These are phyloP conservation scores for Tetrax tetrax DNA, from an alignment of 2,113 vertebrate genomes.

Conservation along the genomic window DNA sequence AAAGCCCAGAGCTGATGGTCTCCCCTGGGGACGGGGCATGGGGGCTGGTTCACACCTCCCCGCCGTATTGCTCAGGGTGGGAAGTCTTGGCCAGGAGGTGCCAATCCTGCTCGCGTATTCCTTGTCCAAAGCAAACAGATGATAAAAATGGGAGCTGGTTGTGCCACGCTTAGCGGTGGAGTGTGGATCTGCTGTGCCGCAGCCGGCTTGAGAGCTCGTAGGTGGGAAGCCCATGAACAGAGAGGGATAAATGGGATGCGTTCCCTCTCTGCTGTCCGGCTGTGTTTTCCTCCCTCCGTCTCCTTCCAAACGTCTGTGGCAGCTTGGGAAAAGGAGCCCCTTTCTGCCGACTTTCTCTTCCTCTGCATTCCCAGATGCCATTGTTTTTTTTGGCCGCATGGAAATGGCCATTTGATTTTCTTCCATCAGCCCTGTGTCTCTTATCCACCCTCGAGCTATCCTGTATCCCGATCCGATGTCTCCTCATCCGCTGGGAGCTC, in stretches of 20 bases:
- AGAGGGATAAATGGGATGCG: not conserved
- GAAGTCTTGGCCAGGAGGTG: not conserved
- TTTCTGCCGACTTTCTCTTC: not conserved
- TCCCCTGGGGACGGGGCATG: not conserved
- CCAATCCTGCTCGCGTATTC: not conserved
- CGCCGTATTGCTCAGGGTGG: fast-evolving
- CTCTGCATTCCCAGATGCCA: not conserved
- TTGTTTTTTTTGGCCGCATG: not conserved
- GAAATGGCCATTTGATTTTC: not conserved
- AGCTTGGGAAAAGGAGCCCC: not conserved
- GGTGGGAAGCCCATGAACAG: not conserved
- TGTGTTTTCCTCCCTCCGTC: not conserved
- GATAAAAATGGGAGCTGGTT: not conserved
- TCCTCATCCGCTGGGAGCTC: not conserved
- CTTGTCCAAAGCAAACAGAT: not conserved
- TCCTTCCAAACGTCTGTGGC: not conserved
- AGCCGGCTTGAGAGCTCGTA: not conserved
- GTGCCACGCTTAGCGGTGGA: not conserved
- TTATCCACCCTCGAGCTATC: fast-evolving
- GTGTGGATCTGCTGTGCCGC: not conserved
- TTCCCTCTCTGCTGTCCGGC: not conserved
- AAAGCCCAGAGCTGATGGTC: not conserved
- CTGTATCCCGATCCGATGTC: not conserved
- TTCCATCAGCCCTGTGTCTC: not conserved
- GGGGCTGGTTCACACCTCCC: not conserved